Conservation (phyloP, 2,113 vertebrate genomes). For the Paramormyrops kingsleyae region DNA sequence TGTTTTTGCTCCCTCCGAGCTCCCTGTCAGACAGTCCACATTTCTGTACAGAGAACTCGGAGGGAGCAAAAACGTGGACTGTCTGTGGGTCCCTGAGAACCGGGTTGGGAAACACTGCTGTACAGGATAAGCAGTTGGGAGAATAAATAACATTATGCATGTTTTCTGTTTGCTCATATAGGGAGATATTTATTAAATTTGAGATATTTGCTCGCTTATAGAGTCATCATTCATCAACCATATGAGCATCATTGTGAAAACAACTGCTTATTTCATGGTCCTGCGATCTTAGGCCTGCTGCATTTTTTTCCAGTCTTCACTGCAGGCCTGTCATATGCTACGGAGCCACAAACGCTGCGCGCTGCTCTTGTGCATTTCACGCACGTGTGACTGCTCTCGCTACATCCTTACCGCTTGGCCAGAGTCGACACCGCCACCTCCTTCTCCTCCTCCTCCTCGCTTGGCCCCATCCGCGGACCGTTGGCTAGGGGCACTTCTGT, state of each 20-base stretch:
- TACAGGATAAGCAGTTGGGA: background rate
- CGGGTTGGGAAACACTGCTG: background rate
- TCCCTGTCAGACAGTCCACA: too few species aligned
- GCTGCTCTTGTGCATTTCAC: slow-evolving; percentile 1
- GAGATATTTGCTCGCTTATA: background rate
- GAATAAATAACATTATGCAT: background rate
- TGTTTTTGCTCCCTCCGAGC: background rate
- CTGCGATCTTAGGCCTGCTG: background rate
- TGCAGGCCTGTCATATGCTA: background rate
- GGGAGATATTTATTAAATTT: background rate
- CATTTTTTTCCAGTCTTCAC: background rate
- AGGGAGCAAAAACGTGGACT: background rate
- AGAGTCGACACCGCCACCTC: background rate
- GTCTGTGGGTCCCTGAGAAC: background rate
- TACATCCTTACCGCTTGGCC: slow-evolving; percentile 4
- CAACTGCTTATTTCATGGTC: background rate
- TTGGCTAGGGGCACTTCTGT: background rate
- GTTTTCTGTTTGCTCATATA: background rate
- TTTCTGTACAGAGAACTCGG: background rate
- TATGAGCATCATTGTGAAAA: background rate
- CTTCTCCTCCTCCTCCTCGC: background rate
- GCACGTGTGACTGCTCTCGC: background rate
- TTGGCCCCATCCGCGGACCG: background rate
- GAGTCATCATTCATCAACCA: background rate
- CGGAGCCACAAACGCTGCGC: background rate